Conservation (phyloP, 2,113 vertebrate species). For the Spermophilus dauricus region DNA sequence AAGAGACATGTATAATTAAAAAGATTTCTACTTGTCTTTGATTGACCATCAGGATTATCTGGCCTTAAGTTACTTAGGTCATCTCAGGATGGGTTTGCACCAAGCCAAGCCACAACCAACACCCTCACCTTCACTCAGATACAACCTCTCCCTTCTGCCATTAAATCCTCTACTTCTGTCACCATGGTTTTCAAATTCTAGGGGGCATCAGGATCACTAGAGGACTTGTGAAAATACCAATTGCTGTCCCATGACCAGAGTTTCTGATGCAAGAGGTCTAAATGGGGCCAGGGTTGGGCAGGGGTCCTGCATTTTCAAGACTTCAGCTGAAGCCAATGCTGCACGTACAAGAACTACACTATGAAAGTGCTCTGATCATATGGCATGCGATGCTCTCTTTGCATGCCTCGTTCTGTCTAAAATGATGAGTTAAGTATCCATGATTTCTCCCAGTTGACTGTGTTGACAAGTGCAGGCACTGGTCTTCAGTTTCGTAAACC, state of each 20-base stretch:
- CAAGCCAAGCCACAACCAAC: background rate
- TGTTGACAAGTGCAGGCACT: background rate
- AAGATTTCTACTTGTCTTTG: background rate
- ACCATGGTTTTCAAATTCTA: background rate
- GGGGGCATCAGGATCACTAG: background rate
- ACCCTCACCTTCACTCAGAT: background rate
- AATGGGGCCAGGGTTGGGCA: background rate
- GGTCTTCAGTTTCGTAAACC: conserved; percentile 10
- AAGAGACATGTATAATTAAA: background rate
- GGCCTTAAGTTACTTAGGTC: background rate
- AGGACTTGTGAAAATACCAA: background rate
- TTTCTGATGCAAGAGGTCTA: background rate
- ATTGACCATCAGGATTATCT: background rate
- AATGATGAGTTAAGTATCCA: background rate
- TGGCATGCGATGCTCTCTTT: background rate
- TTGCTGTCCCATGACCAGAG: background rate
- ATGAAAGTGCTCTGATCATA: background rate
- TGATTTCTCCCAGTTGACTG: background rate
- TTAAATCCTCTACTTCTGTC: background rate
- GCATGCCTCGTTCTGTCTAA: background rate
- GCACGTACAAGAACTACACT: background rate
- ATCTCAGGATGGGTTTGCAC: background rate
- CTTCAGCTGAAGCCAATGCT: background rate
- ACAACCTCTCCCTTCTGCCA: background rate
- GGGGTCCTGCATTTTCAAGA: background rate